Conservation (phyloP, 2,888 invertebrate species). For the Plemyria rubiginata region DNA sequence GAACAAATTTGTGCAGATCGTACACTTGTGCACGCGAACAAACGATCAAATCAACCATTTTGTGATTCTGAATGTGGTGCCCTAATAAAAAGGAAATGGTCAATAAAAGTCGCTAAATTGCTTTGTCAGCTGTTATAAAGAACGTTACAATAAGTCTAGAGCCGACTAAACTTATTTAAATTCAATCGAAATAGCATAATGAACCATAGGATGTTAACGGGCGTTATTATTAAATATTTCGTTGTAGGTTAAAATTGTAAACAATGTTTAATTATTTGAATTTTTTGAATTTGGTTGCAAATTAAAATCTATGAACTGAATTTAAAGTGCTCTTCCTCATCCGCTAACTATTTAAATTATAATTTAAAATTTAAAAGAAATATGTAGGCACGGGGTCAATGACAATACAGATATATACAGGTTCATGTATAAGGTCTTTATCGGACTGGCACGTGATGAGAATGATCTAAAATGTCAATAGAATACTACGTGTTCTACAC, state of each 20-base stretch:
- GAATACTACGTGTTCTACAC: constrained; percentile 1
- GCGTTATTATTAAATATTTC: neutral
- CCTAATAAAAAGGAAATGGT: constrained; percentile 33
- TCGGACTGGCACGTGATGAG: constrained; percentile 20
- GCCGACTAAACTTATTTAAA: neutral
- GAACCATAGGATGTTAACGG: neutral
- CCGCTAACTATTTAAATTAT: too few species aligned
- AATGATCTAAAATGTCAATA: constrained; percentile 2
- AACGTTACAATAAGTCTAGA: constrained; percentile 1
- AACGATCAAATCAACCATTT: constrained; percentile 22
- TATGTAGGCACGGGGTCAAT: constrained; percentile 8
- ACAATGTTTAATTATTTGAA: too few species aligned
- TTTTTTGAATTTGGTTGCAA: too few species aligned
- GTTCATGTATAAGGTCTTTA: constrained; percentile 24
- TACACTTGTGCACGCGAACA: constrained; percentile 14
- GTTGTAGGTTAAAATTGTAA: too few species aligned
- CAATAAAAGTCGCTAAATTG: constrained; percentile 35
- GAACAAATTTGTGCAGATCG: too few species aligned
- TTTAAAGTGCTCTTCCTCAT: constrained; percentile 23
- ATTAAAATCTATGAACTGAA: too few species aligned
- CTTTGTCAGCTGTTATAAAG: constrained; percentile 26
- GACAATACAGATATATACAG: constrained; percentile 36
- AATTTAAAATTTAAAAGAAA: constrained; percentile 37
- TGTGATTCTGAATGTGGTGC: constrained; percentile 22
- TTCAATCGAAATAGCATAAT: neutral